Conservation (phyloP, 2,797 vertebrate species). For the Adelosebastes latens region DNA sequence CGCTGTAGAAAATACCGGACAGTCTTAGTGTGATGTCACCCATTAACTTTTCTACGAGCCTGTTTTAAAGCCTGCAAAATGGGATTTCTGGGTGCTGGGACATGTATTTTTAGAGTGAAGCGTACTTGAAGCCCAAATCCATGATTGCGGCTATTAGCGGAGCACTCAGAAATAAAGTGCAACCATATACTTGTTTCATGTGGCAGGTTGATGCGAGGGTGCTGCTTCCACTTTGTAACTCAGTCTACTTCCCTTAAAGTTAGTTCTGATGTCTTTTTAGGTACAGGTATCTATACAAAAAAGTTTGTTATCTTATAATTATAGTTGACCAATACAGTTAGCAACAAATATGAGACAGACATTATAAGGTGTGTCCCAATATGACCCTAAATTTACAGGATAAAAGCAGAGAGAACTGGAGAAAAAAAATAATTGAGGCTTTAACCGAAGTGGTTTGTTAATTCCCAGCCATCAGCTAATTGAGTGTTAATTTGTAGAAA, state of each 20-base stretch:
- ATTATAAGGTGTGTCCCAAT: not conserved
- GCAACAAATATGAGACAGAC: not conserved
- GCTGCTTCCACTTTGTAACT: not conserved
- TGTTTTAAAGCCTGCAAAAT: conserved; percentile 29
- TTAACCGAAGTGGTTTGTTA: not conserved
- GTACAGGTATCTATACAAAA: not conserved
- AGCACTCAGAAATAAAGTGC: conserved; percentile 17
- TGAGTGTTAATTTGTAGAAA: not conserved
- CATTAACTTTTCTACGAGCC: conserved; percentile 22
- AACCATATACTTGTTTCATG: conserved; percentile 12
- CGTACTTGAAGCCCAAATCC: conserved; percentile 13
- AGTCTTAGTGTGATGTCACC: conserved; percentile 47
- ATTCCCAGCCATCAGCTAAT: conserved; percentile 3
- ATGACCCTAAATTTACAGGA: not conserved
- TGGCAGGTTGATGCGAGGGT: not conserved
- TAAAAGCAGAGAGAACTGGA: not conserved
- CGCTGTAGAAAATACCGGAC: conserved; percentile 6
- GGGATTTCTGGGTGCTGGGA: conserved; percentile 30
- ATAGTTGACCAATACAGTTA: not conserved
- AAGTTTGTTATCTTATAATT: not conserved
- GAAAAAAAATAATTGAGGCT: not conserved
- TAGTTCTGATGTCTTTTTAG: not conserved
- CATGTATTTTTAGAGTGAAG: conserved; percentile 31
- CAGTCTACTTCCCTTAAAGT: not conserved
- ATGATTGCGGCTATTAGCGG: not conserved